Conservation (phyloP, 1,140 invertebrate species). For the Phortica variegata region DNA sequence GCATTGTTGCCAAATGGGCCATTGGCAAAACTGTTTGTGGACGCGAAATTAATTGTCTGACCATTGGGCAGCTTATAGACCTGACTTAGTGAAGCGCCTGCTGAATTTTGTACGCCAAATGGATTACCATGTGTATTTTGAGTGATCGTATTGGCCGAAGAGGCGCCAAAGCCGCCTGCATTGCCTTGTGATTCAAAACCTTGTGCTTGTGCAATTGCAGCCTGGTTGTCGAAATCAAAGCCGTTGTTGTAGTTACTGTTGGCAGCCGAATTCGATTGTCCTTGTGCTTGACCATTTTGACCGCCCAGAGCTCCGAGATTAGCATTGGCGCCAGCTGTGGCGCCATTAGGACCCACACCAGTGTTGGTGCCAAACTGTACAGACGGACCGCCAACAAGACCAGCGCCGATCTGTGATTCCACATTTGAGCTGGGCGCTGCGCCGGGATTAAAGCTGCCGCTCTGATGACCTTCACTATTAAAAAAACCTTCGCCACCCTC, state of each 20-base stretch:
- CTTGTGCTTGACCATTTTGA: constrained; percentile 39
- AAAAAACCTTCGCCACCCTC: background rate
- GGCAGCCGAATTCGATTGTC: constrained; percentile 40
- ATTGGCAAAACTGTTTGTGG: constrained; percentile 53
- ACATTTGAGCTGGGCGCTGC: too few species aligned
- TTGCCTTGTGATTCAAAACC: constrained; percentile 42
- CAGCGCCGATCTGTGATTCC: constrained; percentile 19
- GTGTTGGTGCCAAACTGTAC: constrained; percentile 27
- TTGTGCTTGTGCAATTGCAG: constrained; percentile 41
- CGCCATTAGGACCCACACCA: constrained; percentile 33
- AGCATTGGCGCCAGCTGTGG: constrained; percentile 33
- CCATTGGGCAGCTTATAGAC: constrained; percentile 52
- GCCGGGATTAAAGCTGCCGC: constrained; percentile 16
- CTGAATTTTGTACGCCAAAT: constrained; percentile 43
- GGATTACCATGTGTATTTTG: constrained; percentile 41
- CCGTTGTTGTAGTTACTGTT: constrained; percentile 28
- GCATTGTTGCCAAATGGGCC: constrained; percentile 42
- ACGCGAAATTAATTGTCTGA: constrained; percentile 50
- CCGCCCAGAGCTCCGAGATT: constrained; percentile 24
- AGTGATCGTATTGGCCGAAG: constrained; percentile 49
- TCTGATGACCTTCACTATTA: constrained; percentile 3
- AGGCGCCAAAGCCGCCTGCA: constrained; percentile 47
- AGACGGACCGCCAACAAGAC: constrained; percentile 16
- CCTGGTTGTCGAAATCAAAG: constrained; percentile 29
- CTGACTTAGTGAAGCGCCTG: constrained; percentile 47